phyloP scores from a whole-genome alignment of 2,113 vertebrate genomes.

The Nesoenas mayeri region DNA sequence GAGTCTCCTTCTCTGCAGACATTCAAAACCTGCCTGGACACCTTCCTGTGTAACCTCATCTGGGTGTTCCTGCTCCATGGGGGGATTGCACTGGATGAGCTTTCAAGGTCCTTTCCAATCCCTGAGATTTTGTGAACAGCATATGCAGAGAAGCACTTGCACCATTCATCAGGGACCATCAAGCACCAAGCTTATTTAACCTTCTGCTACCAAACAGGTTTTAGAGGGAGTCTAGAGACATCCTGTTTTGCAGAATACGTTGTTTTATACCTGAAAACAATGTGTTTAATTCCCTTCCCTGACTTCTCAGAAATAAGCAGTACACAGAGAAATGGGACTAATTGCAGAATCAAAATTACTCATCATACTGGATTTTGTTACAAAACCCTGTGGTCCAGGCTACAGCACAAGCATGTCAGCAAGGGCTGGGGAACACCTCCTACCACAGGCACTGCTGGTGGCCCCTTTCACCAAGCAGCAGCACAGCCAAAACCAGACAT shows the following conservation, averaged over 20 bases:
- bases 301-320: background rate
- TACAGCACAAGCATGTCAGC: background rate
- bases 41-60: too few species aligned
- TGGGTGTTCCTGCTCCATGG: too few species aligned
- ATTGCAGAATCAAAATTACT: background rate
- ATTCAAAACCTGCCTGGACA: too few species aligned
- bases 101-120: too few species aligned
- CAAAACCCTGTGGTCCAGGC: background rate
- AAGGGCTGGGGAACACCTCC: background rate
- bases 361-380: background rate
- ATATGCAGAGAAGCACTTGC: background rate
- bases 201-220: background rate
- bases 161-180: rapidly evolving
- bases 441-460: background rate
- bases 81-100: too few species aligned
- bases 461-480: background rate
- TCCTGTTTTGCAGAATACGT: background rate
- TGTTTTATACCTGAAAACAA: background rate
- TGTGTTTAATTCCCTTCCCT: background rate
- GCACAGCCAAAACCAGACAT: background rate
- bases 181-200: background rate
- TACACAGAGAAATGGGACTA: rapidly evolving
- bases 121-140: background rate
- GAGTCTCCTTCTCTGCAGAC: too few species aligned
- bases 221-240: background rate